phyloP scores from a whole-genome alignment of 2,113 vertebrate genomes.

The Microtus ochrogaster region DNA sequence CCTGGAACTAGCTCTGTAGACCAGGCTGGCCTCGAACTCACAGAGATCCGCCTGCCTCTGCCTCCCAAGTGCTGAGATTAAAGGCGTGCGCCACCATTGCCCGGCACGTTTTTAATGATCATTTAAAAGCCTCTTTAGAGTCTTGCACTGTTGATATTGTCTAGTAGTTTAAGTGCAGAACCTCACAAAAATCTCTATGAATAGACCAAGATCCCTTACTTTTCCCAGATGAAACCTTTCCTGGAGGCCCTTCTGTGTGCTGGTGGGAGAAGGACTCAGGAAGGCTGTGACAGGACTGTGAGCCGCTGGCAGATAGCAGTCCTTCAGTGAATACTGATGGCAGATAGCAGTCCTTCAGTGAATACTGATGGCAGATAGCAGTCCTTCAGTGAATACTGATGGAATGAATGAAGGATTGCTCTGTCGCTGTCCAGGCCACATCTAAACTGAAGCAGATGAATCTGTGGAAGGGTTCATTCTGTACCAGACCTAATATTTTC shows the following conservation, averaged over 20 bases:
- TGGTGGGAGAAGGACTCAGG: not conserved
- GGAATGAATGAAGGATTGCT: constrained; percentile 45
- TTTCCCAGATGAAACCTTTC: constrained; percentile 15
- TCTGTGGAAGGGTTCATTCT: constrained; percentile 55
- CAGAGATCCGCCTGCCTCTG: no score
- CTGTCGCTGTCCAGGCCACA: not conserved
- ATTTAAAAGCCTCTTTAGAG: constrained; percentile 54
- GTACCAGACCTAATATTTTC: constrained; percentile 49
- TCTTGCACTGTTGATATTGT: constrained; percentile 55
- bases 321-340: not conserved
- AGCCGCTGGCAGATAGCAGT: not conserved
- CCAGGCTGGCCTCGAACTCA: no score
- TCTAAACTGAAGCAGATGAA: constrained; percentile 51
- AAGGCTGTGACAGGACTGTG: not conserved
- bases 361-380: not conserved
- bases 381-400: not conserved
- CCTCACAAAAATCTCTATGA: constrained; percentile 45
- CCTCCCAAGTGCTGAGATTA: no score
- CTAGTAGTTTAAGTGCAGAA: constrained; percentile 49
- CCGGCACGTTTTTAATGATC: constrained; percentile 61
- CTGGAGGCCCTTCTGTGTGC: not conserved
- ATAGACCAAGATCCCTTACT: constrained; percentile 48
- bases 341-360: not conserved
- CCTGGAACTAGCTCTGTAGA: no score
- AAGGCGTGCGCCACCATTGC: no score